Conservation (phyloP, 2,888 invertebrate species). For the Orthosia cruda region DNA sequence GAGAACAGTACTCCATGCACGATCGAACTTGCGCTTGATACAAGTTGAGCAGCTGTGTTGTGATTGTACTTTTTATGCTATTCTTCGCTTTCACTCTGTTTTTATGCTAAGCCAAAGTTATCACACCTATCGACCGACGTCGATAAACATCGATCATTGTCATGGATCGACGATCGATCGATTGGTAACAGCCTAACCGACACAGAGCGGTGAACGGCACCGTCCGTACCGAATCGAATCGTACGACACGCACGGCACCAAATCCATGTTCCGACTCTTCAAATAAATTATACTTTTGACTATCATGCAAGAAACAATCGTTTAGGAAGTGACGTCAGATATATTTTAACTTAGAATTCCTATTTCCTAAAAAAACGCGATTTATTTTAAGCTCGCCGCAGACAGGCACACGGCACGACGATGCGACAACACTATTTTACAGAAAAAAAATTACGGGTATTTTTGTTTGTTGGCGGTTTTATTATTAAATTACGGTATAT, state of each 20-base stretch:
- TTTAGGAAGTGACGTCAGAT: slow-evolving; percentile 14
- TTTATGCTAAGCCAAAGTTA: background rate
- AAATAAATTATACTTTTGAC: slow-evolving; percentile 31
- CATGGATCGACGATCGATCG: background rate
- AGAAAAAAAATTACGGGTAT: too few species aligned
- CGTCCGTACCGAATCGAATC: slow-evolving; percentile 26
- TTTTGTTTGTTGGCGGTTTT: too few species aligned
- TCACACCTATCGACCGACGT: background rate
- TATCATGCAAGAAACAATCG: slow-evolving; percentile 12
- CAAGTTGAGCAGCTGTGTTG: too few species aligned
- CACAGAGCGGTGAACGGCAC: slow-evolving; percentile 30
- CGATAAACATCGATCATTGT: too few species aligned
- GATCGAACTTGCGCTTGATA: too few species aligned
- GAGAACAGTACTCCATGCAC: too few species aligned
- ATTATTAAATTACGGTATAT: too few species aligned
- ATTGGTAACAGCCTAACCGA: slow-evolving; percentile 4
- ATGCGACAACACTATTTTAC: background rate
- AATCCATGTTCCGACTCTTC: slow-evolving; percentile 31
- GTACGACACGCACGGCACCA: slow-evolving; percentile 14
- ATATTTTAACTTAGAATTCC: background rate
- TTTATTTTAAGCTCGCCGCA: background rate
- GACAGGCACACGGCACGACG: background rate
- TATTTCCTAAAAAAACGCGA: background rate
- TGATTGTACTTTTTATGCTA: too few species aligned
- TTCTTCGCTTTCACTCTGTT: too few species aligned